Percentiles rank a stretch among this genome's conserved stretches.
Conservation (phyloP, 2,888 invertebrate species). For the Lycocerus yunnanus region DNA sequence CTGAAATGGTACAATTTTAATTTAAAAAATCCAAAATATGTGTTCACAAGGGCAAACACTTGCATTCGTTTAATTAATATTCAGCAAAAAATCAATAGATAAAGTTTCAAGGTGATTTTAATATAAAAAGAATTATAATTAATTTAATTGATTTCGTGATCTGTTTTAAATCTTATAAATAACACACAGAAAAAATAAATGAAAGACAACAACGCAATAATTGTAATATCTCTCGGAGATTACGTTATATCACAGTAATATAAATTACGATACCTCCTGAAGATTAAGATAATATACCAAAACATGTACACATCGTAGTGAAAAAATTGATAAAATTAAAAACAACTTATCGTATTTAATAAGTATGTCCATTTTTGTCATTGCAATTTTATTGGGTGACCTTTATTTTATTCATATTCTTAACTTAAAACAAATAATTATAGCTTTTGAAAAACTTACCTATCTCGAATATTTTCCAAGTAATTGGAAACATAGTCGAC, state of each 20-base stretch:
- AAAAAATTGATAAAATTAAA: no score
- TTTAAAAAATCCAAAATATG: not conserved
- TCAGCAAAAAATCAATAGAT: not conserved
- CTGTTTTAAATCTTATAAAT: no score
- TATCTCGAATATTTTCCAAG: constrained; percentile 90
- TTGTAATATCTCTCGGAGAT: not conserved
- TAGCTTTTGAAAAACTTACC: constrained; percentile 63
- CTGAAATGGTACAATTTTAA: not conserved
- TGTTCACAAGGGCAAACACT: not conserved
- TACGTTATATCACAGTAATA: no score
- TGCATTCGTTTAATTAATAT: not conserved
- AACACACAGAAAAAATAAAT: no score
- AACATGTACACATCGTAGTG: not conserved
- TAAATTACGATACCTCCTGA: not conserved
- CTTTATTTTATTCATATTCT: no score
- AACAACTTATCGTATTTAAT: no score
- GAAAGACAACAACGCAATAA: no score
- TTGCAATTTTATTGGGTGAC: no score
- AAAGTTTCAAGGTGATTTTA: not conserved
- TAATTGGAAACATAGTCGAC: constrained; percentile 93
- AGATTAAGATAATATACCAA: not conserved
- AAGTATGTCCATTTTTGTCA: no score
- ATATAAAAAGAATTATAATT: not conserved
- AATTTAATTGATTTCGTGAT: not conserved
- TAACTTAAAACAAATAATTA: not conserved